Base-by-base conservation (phyloP, 2,113 vertebrate genomes). In the Leucosticte australis region DNA sequence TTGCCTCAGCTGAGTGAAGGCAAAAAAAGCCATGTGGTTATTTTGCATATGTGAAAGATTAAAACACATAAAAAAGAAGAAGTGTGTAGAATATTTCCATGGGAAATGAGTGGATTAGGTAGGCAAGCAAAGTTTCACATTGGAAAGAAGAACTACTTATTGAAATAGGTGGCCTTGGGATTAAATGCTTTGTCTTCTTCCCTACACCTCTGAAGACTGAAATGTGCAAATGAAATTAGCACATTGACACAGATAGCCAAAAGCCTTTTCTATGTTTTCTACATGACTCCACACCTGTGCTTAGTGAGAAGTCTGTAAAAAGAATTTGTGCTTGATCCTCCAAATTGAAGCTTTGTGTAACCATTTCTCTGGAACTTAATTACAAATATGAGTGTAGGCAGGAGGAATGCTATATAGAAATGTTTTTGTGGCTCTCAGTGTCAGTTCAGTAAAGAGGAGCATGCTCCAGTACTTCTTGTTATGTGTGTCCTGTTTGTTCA, bases 401-500 rank as follows among this genome's bases (percentile, higher is more conserved):
- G 39, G 19, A 88, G 28, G 39, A 82, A 75, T 41, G 11, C 15
- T 65, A 11, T 59, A 23, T 26, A 82, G 27, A 46, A 77, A 46
- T 8, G 13, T 57, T 95, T 88, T 67, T 67, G 52, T 83, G 42
- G 28, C 16, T 70, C 17, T 85, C 17, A n/a, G n/a, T n/a, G n/a
- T n/a, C n/a, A 63, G 47, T 19, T 83, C 67, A 80, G 39, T 49
- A 59, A 49, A 57, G 69, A 46, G 10, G 10, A 83, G 35, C n/a
- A 9, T 4, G 15, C 21, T 46, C 23, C 28, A 7, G 1, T 23
- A 15, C 27, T 44, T 30, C 55, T 41, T 9, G 4, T n/a, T 44
- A 33, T 9, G 8, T 1, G 10, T 12, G 50, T 41, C n/a, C n/a
- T 31, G 8, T 7, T 57, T 16, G 2, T 0, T 1, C 28, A 62